Percentiles rank a stretch among this genome's conserved stretches.
Evolutionary conservation across 2,797 vertebrate genomes (phyloP).

Genomic region (Sylvia borin): DNA sequence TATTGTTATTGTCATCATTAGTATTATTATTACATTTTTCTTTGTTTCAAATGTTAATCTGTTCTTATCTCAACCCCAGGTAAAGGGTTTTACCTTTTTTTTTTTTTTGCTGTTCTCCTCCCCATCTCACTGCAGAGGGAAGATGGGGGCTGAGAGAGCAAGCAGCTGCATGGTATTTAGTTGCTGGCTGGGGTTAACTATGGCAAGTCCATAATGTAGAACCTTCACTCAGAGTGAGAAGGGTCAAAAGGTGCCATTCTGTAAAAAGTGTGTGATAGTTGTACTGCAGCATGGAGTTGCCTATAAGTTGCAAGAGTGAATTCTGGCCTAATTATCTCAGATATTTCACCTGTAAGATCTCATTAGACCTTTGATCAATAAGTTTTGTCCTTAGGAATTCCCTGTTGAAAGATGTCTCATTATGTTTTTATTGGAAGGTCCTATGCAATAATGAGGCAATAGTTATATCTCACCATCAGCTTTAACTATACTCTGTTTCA

Average conservation of each 20-base stretch:
- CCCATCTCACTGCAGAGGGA: not conserved
- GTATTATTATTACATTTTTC: not conserved
- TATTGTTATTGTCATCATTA: not conserved
- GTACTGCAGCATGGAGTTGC: not conserved
- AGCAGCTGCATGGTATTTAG: not conserved
- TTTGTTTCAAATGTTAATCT: not conserved
- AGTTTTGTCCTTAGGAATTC: not conserved
- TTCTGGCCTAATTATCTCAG: not conserved
- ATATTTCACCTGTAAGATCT: not conserved
- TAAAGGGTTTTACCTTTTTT: not conserved
- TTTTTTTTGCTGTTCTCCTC: not conserved
- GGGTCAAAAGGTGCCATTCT: not conserved
- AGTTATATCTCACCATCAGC: not conserved
- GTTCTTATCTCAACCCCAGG: not conserved
- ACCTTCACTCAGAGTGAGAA: not conserved
- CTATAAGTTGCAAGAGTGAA: not conserved
- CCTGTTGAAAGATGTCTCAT: not conserved
- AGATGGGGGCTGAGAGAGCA: not conserved
- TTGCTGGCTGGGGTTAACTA: not conserved
- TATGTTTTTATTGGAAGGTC: slow-evolving; percentile 2
- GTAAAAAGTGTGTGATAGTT: not conserved
- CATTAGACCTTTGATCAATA: not conserved
- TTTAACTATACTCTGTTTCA: not conserved
- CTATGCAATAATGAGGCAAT: not conserved
- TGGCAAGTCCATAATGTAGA: not conserved